These are phyloP conservation scores for Dicyrtomina minuta DNA, from an alignment of 2,888 invertebrate genomes.

Conservation along the genomic window DNA sequence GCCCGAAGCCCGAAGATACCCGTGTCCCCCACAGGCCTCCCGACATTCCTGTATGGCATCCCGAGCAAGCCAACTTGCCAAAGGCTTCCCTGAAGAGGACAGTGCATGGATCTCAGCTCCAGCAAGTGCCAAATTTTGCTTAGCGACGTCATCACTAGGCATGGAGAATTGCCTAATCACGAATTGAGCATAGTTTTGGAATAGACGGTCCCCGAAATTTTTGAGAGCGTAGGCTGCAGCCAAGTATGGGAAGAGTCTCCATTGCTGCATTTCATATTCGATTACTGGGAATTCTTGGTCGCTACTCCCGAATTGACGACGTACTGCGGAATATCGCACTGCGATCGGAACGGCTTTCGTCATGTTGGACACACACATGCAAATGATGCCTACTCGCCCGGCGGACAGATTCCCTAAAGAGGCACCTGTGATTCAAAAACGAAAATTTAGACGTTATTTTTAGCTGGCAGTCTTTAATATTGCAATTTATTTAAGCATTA, in stretches of 20 bases:
- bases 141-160: constrained; percentile 19
- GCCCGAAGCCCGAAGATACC: constrained; percentile 76
- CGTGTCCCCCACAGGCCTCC: constrained; percentile 89
- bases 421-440: constrained; percentile 34
- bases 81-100: constrained; percentile 61
- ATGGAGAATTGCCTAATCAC: constrained; percentile 40
- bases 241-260: constrained; percentile 59
- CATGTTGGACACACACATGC: constrained; percentile 43
- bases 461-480: background rate
- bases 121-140: constrained; percentile 50
- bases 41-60: constrained; percentile 89
- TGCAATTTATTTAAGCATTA: too few relatives aligned
- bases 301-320: constrained; percentile 54
- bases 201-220: constrained; percentile 56
- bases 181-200: constrained; percentile 42
- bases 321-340: constrained; percentile 60
- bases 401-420: constrained; percentile 47
- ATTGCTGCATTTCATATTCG: constrained; percentile 57
- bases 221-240: constrained; percentile 58
- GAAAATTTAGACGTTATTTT: background rate
- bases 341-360: constrained; percentile 57
- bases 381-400: constrained; percentile 39
- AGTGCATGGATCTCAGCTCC: constrained; percentile 62
- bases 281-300: constrained; percentile 46
- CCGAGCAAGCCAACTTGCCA: constrained; percentile 80